These are phyloP conservation scores for Pantherophis guttatus DNA, from an alignment of 2,113 vertebrate genomes.

Conservation along the genomic window DNA sequence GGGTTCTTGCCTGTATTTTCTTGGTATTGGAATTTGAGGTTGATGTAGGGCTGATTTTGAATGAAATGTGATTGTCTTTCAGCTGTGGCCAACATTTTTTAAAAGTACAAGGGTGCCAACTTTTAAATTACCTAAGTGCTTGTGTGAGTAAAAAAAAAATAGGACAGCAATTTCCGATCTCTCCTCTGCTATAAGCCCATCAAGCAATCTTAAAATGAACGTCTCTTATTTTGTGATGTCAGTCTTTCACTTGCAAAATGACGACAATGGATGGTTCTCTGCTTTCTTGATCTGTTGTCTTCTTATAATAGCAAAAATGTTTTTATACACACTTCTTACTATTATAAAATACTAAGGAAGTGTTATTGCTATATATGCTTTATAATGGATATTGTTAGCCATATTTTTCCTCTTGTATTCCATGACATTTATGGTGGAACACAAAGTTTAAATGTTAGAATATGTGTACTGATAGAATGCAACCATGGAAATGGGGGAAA, in stretches of 20 bases:
- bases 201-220: background rate
- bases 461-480: background rate
- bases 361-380: background rate
- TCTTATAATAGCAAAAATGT: background rate
- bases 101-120: rapidly evolving
- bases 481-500: background rate
- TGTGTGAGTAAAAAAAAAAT: background rate
- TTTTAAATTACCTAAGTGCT: background rate
- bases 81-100: background rate
- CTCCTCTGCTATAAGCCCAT: background rate
- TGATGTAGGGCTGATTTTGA: background rate
- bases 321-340: background rate
- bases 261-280: background rate
- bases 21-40: background rate
- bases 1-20: background rate
- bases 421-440: background rate
- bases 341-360: background rate
- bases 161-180: background rate
- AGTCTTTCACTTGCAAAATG: background rate
- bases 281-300: background rate
- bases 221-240: background rate
- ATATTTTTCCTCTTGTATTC: background rate
- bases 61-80: background rate
- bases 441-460: background rate
- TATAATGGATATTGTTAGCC: background rate